Conservation (phyloP, 1,140 invertebrate species). For the Drosophila arizonae region DNA sequence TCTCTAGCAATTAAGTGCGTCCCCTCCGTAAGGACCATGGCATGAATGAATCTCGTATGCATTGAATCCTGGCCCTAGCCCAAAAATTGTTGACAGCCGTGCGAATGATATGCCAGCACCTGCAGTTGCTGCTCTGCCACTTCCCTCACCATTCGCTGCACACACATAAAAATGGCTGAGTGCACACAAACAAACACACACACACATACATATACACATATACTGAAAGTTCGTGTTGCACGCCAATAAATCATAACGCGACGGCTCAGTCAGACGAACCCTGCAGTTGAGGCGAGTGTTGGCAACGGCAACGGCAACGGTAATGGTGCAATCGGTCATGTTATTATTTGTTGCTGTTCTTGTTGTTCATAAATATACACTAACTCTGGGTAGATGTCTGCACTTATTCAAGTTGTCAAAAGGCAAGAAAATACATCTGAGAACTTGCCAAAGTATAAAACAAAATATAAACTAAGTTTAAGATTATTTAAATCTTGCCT, state of each 20-base stretch:
- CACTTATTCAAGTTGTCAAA: too few species aligned
- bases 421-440: too few species aligned
- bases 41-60: slow-evolving; percentile 15
- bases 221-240: slow-evolving; percentile 68
- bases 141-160: not conserved
- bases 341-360: slow-evolving; percentile 59
- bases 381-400: not conserved
- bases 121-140: not conserved
- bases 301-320: slow-evolving; percentile 53
- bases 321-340: slow-evolving; percentile 74
- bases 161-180: slow-evolving; percentile 60
- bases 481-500: too few species aligned
- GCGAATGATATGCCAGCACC: slow-evolving; percentile 28
- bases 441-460: too few species aligned
- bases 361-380: slow-evolving; percentile 26
- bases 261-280: slow-evolving; percentile 34
- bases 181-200: slow-evolving; percentile 44
- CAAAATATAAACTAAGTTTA: too few species aligned
- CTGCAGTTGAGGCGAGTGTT: slow-evolving; percentile 37
- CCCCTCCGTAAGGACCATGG: not conserved
- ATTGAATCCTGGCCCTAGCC: slow-evolving; percentile 23
- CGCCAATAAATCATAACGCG: slow-evolving; percentile 78
- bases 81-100: slow-evolving; percentile 39
- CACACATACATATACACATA: not conserved
- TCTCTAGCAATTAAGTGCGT: slow-evolving; percentile 28